phyloP scores from a whole-genome alignment of 2,888 invertebrate genomes.

The Caenorhabditis doughertyi region DNA sequence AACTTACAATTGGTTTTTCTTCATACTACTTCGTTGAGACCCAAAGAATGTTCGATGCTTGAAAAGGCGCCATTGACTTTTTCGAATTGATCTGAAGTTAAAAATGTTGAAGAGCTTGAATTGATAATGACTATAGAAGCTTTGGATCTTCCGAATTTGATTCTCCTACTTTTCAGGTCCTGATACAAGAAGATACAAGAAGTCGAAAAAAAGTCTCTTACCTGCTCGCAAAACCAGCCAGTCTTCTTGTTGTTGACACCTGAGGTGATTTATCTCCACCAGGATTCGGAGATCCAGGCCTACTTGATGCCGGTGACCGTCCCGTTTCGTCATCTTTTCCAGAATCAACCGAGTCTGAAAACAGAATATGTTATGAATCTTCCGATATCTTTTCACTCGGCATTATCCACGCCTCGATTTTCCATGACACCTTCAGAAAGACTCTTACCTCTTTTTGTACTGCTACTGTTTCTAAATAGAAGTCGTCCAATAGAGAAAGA shows the following conservation, averaged over 20 bases:
- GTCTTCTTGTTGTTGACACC: conserved; percentile 36
- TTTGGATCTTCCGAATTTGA: too few species aligned
- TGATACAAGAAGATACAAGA: too few species aligned
- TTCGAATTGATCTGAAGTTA: conserved; percentile 73
- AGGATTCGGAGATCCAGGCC: conserved; percentile 57
- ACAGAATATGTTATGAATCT: not conserved
- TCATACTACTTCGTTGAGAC: conserved; percentile 63
- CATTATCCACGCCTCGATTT: too few species aligned
- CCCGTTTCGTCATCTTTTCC: conserved; percentile 57
- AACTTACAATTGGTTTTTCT: conserved; percentile 68
- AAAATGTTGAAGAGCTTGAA: too few species aligned
- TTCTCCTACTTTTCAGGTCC: too few species aligned
- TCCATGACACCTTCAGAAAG: too few species aligned
- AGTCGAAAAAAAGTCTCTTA: not conserved
- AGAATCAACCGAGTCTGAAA: conserved; percentile 60
- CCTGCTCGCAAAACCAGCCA: conserved; percentile 66
- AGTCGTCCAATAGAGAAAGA: conserved; percentile 54
- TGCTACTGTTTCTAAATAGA: conserved; percentile 49
- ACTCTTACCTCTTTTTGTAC: conserved; percentile 54
- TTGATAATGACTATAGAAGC: too few species aligned
- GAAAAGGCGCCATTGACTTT: conserved; percentile 72
- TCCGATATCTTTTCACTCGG: not conserved
- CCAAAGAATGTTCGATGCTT: conserved; percentile 73
- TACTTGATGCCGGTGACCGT: conserved; percentile 44
- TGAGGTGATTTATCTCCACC: conserved; percentile 49